Conservation (phyloP, 2,113 vertebrate species). For the Calonectris borealis region DNA sequence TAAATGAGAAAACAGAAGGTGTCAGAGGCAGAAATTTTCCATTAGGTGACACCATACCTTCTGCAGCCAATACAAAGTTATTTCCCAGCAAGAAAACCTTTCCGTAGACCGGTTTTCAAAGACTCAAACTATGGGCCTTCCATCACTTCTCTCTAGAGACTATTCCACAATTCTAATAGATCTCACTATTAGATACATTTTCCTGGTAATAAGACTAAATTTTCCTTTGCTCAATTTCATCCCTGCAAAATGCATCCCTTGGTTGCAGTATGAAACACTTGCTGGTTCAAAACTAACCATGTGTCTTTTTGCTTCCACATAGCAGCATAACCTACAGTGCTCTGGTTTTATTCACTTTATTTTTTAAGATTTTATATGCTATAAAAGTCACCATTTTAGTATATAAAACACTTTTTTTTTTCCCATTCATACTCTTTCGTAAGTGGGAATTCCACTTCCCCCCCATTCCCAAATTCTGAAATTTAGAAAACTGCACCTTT, state of each 20-base stretch:
- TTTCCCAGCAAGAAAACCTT: neutral
- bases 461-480: neutral
- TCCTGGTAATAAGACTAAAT: slow-evolving; percentile 40
- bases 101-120: neutral
- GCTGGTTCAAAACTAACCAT: slow-evolving; percentile 22
- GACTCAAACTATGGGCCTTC: neutral
- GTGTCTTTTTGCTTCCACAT: neutral
- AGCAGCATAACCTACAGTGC: neutral
- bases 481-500: neutral
- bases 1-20: neutral
- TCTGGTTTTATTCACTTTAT: neutral
- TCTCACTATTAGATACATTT: slow-evolving; percentile 45
- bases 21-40: neutral
- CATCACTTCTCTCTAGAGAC: slow-evolving; percentile 13
- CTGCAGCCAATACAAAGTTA: neutral
- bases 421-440: neutral
- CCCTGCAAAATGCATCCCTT: slow-evolving; percentile 37
- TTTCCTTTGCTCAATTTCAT: slow-evolving; percentile 55
- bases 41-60: neutral
- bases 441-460: neutral
- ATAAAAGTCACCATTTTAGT: neutral
- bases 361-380: neutral
- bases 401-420: neutral
- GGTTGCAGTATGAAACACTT: slow-evolving; percentile 42
- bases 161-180: slow-evolving; percentile 20